Evolutionary conservation across 23 tunicate species (phyloP).

Genomic region (Corella eumyota): DNA sequence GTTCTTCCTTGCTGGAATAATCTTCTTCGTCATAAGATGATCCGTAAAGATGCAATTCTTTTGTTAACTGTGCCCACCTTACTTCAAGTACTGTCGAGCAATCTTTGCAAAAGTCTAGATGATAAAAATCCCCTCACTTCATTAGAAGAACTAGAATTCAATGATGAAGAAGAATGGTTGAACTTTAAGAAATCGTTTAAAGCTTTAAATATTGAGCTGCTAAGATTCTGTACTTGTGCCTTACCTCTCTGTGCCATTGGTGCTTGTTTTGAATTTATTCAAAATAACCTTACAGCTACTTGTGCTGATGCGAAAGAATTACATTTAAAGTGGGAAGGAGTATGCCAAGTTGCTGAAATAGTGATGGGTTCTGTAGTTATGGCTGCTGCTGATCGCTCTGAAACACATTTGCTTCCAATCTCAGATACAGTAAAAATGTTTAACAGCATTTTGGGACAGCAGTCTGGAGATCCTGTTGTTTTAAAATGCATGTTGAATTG

Average conservation of each 20-base stretch:
- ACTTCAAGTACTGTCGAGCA: slow-evolving; percentile 15
- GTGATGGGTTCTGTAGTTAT: slow-evolving; percentile 6
- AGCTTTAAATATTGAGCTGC: slow-evolving; percentile 12
- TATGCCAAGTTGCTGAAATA: slow-evolving; percentile 8
- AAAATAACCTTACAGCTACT: neutral
- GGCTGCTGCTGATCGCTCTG: slow-evolving; percentile 4
- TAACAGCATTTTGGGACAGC: neutral
- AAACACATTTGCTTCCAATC: slow-evolving; percentile 13
- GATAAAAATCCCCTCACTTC: slow-evolving; percentile 6
- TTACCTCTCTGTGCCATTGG: slow-evolving; percentile 16
- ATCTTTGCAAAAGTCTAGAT: slow-evolving; percentile 5
- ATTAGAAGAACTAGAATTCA: slow-evolving; percentile 43
- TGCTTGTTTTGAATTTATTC: slow-evolving; percentile 19
- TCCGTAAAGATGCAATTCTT: slow-evolving; percentile 29
- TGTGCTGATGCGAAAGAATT: neutral
- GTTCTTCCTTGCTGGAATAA: slow-evolving; percentile 14
- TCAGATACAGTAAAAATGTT: slow-evolving; percentile 6
- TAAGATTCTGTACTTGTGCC: slow-evolving; percentile 20
- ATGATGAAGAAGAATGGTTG: slow-evolving; percentile 40
- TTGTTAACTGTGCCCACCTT: slow-evolving; percentile 12
- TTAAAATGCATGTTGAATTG: neutral
- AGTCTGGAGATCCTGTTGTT: slow-evolving; percentile 6
- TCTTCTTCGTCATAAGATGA: slow-evolving; percentile 19
- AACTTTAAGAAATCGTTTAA: slow-evolving; percentile 4
- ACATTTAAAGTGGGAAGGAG: slow-evolving; percentile 6